Evolutionary conservation across 2,888 invertebrate species (phyloP).

Genomic region (Plemyria rubiginata): DNA sequence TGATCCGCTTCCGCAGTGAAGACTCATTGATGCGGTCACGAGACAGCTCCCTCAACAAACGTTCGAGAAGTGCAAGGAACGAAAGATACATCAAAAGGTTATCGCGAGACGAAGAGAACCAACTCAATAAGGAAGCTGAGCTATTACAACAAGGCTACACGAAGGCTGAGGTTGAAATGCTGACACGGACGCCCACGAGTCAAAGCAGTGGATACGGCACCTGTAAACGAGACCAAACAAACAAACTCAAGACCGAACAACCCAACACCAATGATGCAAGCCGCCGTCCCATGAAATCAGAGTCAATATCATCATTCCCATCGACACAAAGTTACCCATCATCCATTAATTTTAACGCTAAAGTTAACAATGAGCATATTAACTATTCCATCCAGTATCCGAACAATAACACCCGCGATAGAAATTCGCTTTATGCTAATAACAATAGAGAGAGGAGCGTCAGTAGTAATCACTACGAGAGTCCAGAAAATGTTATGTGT

Average conservation of each 20-base stretch:
- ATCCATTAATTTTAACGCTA: conserved; percentile 82
- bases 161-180: conserved; percentile 82
- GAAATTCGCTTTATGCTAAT: conserved; percentile 71
- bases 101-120: conserved; percentile 88
- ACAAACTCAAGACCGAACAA: conserved; percentile 73
- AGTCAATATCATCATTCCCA: conserved; percentile 82
- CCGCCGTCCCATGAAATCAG: conserved; percentile 73
- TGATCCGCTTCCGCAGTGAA: conserved; percentile 88
- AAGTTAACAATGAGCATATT: conserved; percentile 83
- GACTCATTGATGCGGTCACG: conserved; percentile 87
- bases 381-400: conserved; percentile 79
- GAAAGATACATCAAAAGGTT: conserved; percentile 92
- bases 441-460: conserved; percentile 70
- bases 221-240: conserved; percentile 77
- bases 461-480: conserved; percentile 68
- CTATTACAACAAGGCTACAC: conserved; percentile 79
- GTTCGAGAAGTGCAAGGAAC: conserved; percentile 90
- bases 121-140: conserved; percentile 83
- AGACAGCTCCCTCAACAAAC: conserved; percentile 85
- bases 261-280: conserved; percentile 61
- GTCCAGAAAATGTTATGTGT: conserved; percentile 74
- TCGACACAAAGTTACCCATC: conserved; percentile 82
- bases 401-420: conserved; percentile 60
- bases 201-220: conserved; percentile 81
- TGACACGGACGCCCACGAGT: conserved; percentile 81